These are phyloP conservation scores for Linyphia triangularis DNA, from an alignment of 2,888 invertebrate genomes.

Conservation along the genomic window DNA sequence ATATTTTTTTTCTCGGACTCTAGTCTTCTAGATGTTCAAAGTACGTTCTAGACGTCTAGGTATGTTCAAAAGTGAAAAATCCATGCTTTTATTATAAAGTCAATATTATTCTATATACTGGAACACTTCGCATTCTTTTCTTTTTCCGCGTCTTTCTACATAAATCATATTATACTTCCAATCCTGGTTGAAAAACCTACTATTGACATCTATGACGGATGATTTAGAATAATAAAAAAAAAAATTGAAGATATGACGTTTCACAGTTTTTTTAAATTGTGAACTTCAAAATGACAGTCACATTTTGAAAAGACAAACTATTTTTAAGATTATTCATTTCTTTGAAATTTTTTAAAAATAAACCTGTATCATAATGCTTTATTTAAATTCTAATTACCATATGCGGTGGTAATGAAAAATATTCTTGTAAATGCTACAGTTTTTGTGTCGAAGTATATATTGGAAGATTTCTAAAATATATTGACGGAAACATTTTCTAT, in stretches of 20 bases:
- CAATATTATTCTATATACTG: background rate
- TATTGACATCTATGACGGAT: slow-evolving; percentile 55
- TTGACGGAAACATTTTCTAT: too few relatives aligned
- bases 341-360: too few relatives aligned
- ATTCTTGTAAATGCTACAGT: too few relatives aligned
- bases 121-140: background rate
- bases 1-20: background rate
- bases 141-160: slow-evolving; percentile 28
- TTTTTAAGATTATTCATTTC: background rate
- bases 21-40: too few relatives aligned
- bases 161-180: slow-evolving; percentile 57
- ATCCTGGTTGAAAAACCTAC: slow-evolving; percentile 36
- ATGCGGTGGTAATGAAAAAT: too few relatives aligned
- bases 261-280: background rate
- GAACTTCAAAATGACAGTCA: background rate
- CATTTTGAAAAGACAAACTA: background rate
- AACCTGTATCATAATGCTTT: too few relatives aligned
- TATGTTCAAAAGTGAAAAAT: background rate
- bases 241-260: slow-evolving; percentile 4
- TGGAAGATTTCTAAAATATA: too few relatives aligned
- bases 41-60: background rate
- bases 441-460: too few relatives aligned
- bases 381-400: too few relatives aligned
- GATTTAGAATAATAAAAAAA: slow-evolving; percentile 40
- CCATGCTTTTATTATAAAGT: background rate